Evolutionary conservation across 2,888 invertebrate genomes (phyloP).

Genomic region (Terebella lapidaria): DNA sequence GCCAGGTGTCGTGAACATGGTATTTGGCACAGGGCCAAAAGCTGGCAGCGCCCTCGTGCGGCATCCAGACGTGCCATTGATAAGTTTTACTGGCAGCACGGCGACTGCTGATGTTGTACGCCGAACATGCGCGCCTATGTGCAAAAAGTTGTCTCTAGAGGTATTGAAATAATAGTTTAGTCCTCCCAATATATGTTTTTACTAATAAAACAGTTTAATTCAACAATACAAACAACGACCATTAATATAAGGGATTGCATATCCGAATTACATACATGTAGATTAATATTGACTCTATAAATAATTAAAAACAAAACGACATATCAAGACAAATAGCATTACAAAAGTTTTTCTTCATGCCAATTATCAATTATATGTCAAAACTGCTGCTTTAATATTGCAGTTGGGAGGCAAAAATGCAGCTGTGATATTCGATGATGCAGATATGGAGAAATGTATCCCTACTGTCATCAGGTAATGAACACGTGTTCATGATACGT

Average conservation of each 20-base stretch:
- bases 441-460: conserved; percentile 55
- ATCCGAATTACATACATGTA: too few relatives aligned
- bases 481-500: too few relatives aligned
- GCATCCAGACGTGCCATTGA: conserved; percentile 56
- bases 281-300: too few relatives aligned
- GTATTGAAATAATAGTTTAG: too few relatives aligned
- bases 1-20: conserved; percentile 32
- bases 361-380: too few relatives aligned
- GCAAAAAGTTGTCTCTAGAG: conserved; percentile 60
- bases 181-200: too few relatives aligned
- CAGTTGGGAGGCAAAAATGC: conserved; percentile 61
- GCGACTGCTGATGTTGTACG: conserved; percentile 53
- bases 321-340: too few relatives aligned
- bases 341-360: too few relatives aligned
- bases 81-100: conserved; percentile 60
- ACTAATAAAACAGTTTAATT: too few relatives aligned
- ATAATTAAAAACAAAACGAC: too few relatives aligned
- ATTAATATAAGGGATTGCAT: too few relatives aligned
- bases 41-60: conserved; percentile 56
- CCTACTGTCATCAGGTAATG: conserved; percentile 28
- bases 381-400: background rate
- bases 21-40: conserved; percentile 57
- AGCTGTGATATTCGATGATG: conserved; percentile 57
- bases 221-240: too few relatives aligned
- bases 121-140: conserved; percentile 47